A percentile compares a stretch with the other conserved stretches of the same genome.
phyloP scores from a whole-genome alignment of 2,888 invertebrate genomes.

The Mayetiola destructor region DNA sequence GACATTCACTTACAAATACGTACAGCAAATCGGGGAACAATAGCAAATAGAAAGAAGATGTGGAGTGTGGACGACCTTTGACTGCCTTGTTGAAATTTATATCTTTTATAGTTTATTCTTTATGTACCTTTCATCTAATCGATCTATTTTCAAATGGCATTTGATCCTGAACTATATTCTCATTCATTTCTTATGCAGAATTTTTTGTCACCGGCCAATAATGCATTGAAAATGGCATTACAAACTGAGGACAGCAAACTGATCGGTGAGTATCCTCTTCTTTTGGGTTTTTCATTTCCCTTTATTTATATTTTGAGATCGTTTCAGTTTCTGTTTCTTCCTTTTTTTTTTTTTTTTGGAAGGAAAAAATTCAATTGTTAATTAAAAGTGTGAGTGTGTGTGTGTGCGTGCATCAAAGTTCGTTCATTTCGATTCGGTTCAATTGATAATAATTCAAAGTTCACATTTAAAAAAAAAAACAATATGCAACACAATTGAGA shows the following conservation, averaged over 20 bases:
- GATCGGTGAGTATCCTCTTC: slow-evolving; percentile 20
- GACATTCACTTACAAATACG: neutral
- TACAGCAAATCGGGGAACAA: neutral
- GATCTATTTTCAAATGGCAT: neutral
- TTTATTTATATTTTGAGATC: neutral
- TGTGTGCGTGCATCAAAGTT: neutral
- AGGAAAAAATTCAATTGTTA: no score
- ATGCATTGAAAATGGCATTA: slow-evolving; percentile 19
- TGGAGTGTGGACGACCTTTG: slow-evolving; percentile 8
- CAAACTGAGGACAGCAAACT: slow-evolving; percentile 21
- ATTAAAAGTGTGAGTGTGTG: neutral
- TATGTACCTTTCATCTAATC: neutral
- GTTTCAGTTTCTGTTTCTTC: neutral
- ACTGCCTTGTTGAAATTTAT: neutral
- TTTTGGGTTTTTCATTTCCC: neutral
- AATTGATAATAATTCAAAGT: no score
- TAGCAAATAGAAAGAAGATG: neutral
- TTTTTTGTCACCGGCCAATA: slow-evolving; percentile 19
- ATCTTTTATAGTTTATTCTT: no score
- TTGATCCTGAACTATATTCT: neutral
- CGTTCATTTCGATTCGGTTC: no score
- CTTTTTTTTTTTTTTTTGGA: no score
- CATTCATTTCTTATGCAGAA: slow-evolving; percentile 16
- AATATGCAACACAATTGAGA: no score
- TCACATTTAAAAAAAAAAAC: no score